These are phyloP conservation scores for Trissolcus brochymenae DNA, from an alignment of 2,888 invertebrate species.

Conservation along the genomic window DNA sequence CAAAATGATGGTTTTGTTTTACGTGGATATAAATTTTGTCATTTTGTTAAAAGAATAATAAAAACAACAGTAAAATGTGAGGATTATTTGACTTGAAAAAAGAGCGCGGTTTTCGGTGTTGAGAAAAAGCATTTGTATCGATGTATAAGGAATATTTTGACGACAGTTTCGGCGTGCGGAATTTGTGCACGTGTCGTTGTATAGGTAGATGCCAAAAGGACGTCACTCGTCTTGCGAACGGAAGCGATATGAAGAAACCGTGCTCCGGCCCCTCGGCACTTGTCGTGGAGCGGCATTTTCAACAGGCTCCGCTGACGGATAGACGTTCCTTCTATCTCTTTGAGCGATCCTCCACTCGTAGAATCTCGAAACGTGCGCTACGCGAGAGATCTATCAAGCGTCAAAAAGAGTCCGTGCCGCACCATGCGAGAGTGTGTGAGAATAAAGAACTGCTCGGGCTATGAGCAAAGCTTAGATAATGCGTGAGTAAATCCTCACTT, in stretches of 20 bases:
- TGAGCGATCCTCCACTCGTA: constrained; percentile 58
- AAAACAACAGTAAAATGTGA: constrained; percentile 17
- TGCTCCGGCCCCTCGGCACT: constrained; percentile 20
- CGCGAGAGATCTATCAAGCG: constrained; percentile 51
- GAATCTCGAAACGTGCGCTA: constrained; percentile 53
- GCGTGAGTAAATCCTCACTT: constrained; percentile 49
- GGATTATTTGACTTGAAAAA: constrained; percentile 5
- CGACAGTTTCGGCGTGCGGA: constrained; percentile 19
- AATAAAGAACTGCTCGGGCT: constrained; percentile 49
- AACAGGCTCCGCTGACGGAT: constrained; percentile 47
- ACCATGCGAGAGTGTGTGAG: constrained; percentile 49
- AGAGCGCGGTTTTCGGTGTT: background rate
- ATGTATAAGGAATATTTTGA: constrained; percentile 44
- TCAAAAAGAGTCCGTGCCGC: constrained; percentile 51
- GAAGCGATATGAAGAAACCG: constrained; percentile 55
- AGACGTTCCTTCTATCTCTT: constrained; percentile 34
- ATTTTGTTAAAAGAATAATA: background rate
- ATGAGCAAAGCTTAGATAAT: constrained; percentile 48
- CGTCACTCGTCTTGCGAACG: constrained; percentile 58
- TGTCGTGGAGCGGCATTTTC: constrained; percentile 39
- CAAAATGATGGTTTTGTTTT: too few relatives aligned
- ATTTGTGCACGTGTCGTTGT: constrained; percentile 47
- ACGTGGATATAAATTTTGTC: too few relatives aligned
- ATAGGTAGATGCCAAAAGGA: constrained; percentile 54
- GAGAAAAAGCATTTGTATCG: constrained; percentile 19